phyloP scores from a whole-genome alignment of 2,888 invertebrate species.

The Chelonus formosanus region DNA sequence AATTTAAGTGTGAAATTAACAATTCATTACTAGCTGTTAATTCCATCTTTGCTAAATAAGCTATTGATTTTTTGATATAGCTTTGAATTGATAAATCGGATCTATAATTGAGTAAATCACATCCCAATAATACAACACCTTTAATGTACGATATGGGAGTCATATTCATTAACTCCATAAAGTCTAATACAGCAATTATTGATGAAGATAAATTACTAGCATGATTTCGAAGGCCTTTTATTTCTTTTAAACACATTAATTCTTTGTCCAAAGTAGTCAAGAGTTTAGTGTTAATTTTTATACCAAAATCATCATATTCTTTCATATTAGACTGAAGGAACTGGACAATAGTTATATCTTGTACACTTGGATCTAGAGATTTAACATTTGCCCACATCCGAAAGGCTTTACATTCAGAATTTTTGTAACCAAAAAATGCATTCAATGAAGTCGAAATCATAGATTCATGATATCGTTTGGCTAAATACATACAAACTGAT shows the following conservation, averaged over 20 bases:
- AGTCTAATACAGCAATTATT: conserved; percentile 47
- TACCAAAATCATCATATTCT: conserved; percentile 45
- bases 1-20: conserved; percentile 51
- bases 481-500: conserved; percentile 43
- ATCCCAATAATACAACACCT: conserved; percentile 50
- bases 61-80: conserved; percentile 42
- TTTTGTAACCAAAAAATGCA: conserved; percentile 48
- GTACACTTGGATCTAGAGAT: conserved; percentile 34
- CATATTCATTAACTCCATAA: conserved; percentile 45
- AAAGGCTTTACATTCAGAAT: conserved; percentile 50
- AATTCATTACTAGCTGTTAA: conserved; percentile 33
- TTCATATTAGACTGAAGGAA: conserved; percentile 48
- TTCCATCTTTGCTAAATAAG: conserved; percentile 39
- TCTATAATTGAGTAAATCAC: conserved; percentile 47
- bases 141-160: conserved; percentile 44
- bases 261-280: conserved; percentile 42
- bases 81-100: conserved; percentile 37
- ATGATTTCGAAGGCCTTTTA: conserved; percentile 44
- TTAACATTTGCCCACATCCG: conserved; percentile 56
- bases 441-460: conserved; percentile 50
- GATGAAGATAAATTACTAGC: conserved; percentile 45
- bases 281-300: conserved; percentile 43
- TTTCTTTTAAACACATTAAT: conserved; percentile 51
- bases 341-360: conserved; percentile 41
- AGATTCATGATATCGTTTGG: conserved; percentile 50